phyloP scores from a whole-genome alignment of 2,888 invertebrate species.

The Gymnocheta viridis region DNA sequence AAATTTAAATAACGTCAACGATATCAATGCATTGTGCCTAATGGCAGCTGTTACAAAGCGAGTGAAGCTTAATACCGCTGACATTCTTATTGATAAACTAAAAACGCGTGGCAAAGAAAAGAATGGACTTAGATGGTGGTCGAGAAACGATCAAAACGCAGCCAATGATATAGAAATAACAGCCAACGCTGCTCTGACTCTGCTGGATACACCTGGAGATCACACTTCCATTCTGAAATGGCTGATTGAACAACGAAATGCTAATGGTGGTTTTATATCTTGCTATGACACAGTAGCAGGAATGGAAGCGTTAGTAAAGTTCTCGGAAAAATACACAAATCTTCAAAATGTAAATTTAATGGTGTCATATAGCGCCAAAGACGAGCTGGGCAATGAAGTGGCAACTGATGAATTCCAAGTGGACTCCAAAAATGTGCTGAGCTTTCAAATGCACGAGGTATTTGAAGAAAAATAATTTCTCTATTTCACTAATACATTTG shows the following conservation, averaged over 20 bases:
- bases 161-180: constrained; percentile 89
- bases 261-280: constrained; percentile 87
- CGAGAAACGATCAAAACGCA: constrained; percentile 82
- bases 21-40: constrained; percentile 89
- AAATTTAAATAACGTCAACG: constrained; percentile 85
- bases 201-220: constrained; percentile 77
- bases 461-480: not conserved
- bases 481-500: not conserved
- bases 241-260: constrained; percentile 86
- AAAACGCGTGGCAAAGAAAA: constrained; percentile 79
- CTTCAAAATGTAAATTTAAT: constrained; percentile 18
- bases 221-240: constrained; percentile 87
- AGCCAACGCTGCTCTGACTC: constrained; percentile 90
- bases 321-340: constrained; percentile 84
- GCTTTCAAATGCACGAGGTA: constrained; percentile 89
- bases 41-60: constrained; percentile 88
- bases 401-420: constrained; percentile 78
- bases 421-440: constrained; percentile 88
- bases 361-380: constrained; percentile 25
- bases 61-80: constrained; percentile 84
- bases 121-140: constrained; percentile 89
- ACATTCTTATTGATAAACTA: constrained; percentile 82
- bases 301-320: constrained; percentile 85
- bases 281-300: constrained; percentile 91
- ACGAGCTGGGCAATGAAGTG: not conserved